Evolutionary conservation across 1,140 invertebrate genomes (phyloP).

Genomic region (Hypsibius dujardini): DNA sequence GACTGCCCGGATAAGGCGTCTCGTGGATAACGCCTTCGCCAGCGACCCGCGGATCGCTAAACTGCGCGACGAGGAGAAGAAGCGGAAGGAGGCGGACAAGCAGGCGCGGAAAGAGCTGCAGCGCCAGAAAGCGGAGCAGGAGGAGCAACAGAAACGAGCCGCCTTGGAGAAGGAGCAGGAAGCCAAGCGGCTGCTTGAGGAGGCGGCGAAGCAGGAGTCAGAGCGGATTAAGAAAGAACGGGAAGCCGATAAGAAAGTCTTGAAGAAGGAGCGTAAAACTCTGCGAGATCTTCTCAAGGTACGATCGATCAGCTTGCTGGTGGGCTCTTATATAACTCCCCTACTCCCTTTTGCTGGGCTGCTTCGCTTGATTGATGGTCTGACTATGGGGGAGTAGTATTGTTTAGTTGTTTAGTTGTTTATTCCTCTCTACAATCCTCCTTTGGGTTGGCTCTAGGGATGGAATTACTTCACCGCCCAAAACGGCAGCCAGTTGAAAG

Average conservation of each 20-base stretch:
- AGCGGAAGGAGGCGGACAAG: constrained; percentile 69
- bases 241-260: constrained; percentile 56
- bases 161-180: constrained; percentile 37
- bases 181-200: constrained; percentile 55
- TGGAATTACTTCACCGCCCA: background rate
- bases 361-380: no score
- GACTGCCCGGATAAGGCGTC: constrained; percentile 62
- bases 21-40: constrained; percentile 79
- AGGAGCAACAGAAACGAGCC: constrained; percentile 31
- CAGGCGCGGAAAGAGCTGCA: constrained; percentile 71
- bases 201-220: constrained; percentile 58
- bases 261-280: constrained; percentile 68
- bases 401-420: background rate
- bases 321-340: background rate
- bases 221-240: constrained; percentile 69
- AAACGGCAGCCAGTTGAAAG: background rate
- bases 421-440: no score
- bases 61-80: constrained; percentile 84
- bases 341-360: no score
- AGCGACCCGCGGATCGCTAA: constrained; percentile 73
- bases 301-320: constrained; percentile 35
- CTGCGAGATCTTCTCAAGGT: constrained; percentile 62
- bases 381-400: background rate
- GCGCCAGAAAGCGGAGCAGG: constrained; percentile 22
- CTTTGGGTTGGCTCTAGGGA: no score